These are phyloP conservation scores for Halocaridina rubra DNA, from an alignment of 2,888 invertebrate genomes.

Conservation along the genomic window DNA sequence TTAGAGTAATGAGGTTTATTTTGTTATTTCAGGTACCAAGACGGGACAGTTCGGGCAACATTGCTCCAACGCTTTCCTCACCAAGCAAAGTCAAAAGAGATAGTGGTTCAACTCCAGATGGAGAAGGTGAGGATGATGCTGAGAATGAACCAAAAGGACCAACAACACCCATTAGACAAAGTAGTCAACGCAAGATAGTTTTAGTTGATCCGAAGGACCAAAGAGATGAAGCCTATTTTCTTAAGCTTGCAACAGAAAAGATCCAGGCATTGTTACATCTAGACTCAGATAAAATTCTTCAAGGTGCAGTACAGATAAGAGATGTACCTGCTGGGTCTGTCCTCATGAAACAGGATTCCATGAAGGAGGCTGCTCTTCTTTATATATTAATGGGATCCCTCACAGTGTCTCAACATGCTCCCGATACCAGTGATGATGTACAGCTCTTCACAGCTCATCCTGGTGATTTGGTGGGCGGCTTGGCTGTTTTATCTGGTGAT, in stretches of 20 bases:
- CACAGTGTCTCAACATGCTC: constrained; percentile 81
- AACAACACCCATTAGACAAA: constrained; percentile 31
- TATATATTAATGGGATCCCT: constrained; percentile 89
- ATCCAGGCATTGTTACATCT: constrained; percentile 55
- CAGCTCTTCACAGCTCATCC: constrained; percentile 75
- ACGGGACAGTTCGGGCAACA: constrained; percentile 35
- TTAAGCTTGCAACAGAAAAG: constrained; percentile 49
- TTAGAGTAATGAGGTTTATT: too few relatives aligned
- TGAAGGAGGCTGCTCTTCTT: constrained; percentile 89
- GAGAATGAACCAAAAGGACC: background rate
- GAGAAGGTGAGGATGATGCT: constrained; percentile 18
- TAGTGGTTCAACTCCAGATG: constrained; percentile 38
- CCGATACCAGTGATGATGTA: constrained; percentile 68
- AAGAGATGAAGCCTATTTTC: constrained; percentile 28
- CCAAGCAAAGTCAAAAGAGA: constrained; percentile 51
- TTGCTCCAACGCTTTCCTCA: constrained; percentile 36
- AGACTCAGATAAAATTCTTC: constrained; percentile 68
- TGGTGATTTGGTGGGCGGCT: constrained; percentile 93
- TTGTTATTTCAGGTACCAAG: constrained; percentile 47
- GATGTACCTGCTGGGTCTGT: constrained; percentile 86
- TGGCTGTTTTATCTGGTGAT: constrained; percentile 96
- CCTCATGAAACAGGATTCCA: constrained; percentile 87
- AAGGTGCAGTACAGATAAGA: constrained; percentile 83
- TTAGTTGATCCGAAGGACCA: constrained; percentile 61
- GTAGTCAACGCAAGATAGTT: constrained; percentile 33